Percentiles rank a stretch among this genome's conserved stretches.
These are phyloP conservation scores for Siderastrea siderea DNA, from an alignment of 92 coral and sea anemone species.

Conservation along the genomic window DNA sequence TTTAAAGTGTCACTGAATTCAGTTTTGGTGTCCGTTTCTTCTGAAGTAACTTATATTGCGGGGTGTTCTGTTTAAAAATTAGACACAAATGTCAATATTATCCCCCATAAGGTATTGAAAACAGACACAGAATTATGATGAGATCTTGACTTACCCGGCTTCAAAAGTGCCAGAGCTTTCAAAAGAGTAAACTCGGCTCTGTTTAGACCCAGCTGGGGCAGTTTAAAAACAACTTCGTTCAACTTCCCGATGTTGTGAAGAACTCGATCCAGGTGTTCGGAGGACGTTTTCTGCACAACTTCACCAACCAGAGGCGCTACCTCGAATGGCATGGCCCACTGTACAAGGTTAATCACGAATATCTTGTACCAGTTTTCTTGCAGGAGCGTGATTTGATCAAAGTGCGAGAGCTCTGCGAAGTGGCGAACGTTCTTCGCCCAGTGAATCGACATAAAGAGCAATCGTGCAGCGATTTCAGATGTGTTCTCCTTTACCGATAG, in stretches of 20 bases:
- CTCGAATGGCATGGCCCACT: conserved; percentile 97
- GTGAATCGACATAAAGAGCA: conserved; percentile 94
- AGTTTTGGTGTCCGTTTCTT: background rate
- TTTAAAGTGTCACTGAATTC: background rate
- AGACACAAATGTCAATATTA: background rate
- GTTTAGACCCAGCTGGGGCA: conserved; percentile 90
- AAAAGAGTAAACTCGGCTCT: conserved; percentile 90
- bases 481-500: conserved; percentile 66
- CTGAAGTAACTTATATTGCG: background rate
- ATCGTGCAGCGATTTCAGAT: conserved; percentile 92
- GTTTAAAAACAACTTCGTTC: conserved; percentile 91
- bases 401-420: conserved; percentile 93
- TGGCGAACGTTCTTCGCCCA: conserved; percentile 98
- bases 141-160: conserved; percentile 81
- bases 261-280: conserved; percentile 82
- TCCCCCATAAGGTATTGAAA: background rate
- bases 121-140: background rate
- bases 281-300: conserved; percentile 79
- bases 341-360: conserved; percentile 90
- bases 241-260: conserved; percentile 96
- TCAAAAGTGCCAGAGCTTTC: conserved; percentile 94
- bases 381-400: conserved; percentile 90
- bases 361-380: conserved; percentile 96
- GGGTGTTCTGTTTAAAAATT: background rate
- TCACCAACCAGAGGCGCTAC: conserved; percentile 87